These are phyloP conservation scores for Oikopleura dioica DNA, from an alignment of 23 tunicate genomes.

Conservation along the genomic window DNA sequence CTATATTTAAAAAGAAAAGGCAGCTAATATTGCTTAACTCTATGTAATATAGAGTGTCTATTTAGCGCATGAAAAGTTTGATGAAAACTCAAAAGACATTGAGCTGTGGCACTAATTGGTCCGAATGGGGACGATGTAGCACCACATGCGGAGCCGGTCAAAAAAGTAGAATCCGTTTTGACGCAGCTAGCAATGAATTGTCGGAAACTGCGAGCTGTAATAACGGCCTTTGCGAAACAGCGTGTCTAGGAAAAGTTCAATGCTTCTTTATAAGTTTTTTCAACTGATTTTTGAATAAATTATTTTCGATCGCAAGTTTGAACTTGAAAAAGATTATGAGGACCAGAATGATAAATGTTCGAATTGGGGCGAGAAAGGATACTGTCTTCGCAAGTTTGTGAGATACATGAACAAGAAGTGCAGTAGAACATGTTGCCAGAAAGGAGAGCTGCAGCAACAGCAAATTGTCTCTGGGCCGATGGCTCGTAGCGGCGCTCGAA, in stretches of 20 bases:
- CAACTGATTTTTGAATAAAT: too few species aligned
- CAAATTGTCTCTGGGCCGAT: too few species aligned
- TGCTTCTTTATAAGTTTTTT: too few species aligned
- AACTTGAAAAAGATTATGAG: too few species aligned
- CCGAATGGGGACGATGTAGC: neutral
- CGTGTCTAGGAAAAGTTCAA: neutral
- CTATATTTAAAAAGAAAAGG: too few species aligned
- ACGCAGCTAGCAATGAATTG: neutral
- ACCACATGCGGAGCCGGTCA: neutral
- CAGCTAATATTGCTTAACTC: too few species aligned
- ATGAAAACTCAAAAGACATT: too few species aligned
- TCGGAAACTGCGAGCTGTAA: neutral
- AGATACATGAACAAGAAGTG: neutral
- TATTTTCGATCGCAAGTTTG: too few species aligned
- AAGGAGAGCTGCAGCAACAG: too few species aligned
- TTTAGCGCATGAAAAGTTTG: too few species aligned
- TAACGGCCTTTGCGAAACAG: neutral
- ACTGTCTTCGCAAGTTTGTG: neutral
- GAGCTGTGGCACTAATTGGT: neutral
- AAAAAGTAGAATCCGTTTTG: neutral
- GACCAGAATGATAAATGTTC: neutral
- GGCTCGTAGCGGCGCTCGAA: too few species aligned
- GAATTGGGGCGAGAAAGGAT: neutral
- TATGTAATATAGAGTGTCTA: too few species aligned
- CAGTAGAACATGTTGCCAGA: neutral